These are phyloP conservation scores for Margaritifera margaritifera DNA, from an alignment of 2,888 invertebrate species.

Conservation along the genomic window DNA sequence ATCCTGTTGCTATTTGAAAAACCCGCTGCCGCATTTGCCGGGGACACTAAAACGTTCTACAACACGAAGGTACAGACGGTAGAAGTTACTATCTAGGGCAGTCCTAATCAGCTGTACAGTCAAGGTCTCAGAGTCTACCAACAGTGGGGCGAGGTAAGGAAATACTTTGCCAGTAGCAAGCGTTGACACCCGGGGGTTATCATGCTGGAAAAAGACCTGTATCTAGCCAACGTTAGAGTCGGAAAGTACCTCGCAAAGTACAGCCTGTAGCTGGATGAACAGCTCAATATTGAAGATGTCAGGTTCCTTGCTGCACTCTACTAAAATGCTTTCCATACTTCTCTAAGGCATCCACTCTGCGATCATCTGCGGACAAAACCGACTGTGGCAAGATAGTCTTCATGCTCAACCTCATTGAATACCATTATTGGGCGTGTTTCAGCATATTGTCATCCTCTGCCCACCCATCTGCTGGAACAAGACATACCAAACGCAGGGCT, in stretches of 20 bases:
- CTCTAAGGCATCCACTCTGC: conserved; percentile 29
- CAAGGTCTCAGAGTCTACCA: conserved; percentile 38
- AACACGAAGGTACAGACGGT: conserved; percentile 34
- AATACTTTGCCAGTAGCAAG: conserved; percentile 18
- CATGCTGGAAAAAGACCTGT: conserved; percentile 15
- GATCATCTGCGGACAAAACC: conserved; percentile 25
- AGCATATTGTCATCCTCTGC: conserved; percentile 29
- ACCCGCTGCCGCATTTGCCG: conserved; percentile 10
- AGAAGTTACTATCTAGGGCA: conserved; percentile 34
- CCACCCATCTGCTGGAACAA: conserved; percentile 28
- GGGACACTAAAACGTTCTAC: conserved; percentile 21
- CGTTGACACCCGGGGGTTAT: conserved; percentile 15
- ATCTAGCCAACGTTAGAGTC: conserved; percentile 11
- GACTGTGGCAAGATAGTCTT: conserved; percentile 29
- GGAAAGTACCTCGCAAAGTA: too few relatives aligned
- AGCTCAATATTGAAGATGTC: too few relatives aligned
- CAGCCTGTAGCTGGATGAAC: too few relatives aligned
- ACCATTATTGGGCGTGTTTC: conserved; percentile 23
- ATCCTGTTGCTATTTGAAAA: conserved; percentile 38
- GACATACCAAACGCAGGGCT: conserved; percentile 17
- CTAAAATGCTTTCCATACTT: too few relatives aligned
- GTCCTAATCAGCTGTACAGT: conserved; percentile 40
- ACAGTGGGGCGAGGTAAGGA: conserved; percentile 36
- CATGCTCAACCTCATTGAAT: conserved; percentile 22
- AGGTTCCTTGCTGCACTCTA: too few relatives aligned